Evolutionary conservation across 1,140 invertebrate species (phyloP).

Genomic region (Arctopsyche grandis): DNA sequence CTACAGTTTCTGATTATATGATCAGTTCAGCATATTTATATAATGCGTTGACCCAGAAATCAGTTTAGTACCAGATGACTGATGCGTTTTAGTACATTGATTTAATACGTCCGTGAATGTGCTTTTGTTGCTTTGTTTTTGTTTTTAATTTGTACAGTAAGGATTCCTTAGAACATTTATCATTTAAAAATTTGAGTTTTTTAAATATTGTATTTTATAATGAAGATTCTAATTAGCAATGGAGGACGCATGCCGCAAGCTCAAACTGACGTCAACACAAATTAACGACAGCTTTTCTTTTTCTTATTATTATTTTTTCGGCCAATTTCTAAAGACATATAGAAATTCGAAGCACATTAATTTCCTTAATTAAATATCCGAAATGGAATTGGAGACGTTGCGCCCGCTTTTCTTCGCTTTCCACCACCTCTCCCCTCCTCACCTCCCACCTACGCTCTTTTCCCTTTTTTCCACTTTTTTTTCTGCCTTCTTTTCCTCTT

Average conservation of each 20-base stretch:
- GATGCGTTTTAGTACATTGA: too few relatives aligned
- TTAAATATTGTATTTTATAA: too few relatives aligned
- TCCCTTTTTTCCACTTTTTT: not conserved
- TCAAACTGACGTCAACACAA: not conserved
- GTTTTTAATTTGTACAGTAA: too few relatives aligned
- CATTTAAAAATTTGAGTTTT: not conserved
- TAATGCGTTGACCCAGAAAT: too few relatives aligned
- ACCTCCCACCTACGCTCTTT: not conserved
- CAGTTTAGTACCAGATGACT: too few relatives aligned
- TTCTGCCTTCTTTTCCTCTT: not conserved
- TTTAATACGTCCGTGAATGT: too few relatives aligned
- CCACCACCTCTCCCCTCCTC: not conserved
- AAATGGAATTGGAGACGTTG: slow-evolving; percentile 18
- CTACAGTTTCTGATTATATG: too few relatives aligned
- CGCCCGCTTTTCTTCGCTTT: slow-evolving; percentile 13
- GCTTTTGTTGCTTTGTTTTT: too few relatives aligned
- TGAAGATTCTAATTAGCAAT: not conserved
- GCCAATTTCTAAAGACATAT: slow-evolving; percentile 5
- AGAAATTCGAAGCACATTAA: slow-evolving; percentile 21
- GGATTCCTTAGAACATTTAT: not conserved
- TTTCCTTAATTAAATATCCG: slow-evolving; percentile 29
- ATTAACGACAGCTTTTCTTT: not conserved
- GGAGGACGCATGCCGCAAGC: not conserved
- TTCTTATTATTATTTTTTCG: not conserved
- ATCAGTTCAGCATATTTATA: too few relatives aligned